phyloP scores from a whole-genome alignment of 2,113 vertebrate species.

The Danionella cerebrum region DNA sequence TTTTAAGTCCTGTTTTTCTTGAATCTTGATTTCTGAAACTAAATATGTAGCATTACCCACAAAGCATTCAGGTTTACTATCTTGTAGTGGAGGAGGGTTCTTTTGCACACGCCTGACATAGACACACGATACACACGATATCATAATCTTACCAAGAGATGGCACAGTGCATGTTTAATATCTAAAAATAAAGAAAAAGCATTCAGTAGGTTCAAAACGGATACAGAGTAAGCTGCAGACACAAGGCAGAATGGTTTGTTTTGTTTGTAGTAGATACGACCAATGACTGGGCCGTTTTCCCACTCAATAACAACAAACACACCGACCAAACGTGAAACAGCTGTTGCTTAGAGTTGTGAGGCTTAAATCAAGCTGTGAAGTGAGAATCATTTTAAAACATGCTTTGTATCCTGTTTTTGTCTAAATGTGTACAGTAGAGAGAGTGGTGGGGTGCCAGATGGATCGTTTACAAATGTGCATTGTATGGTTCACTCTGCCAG shows the following conservation, averaged over 20 bases:
- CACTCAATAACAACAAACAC: slow-evolving; percentile 39
- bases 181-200: background rate
- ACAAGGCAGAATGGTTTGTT: slow-evolving; percentile 56
- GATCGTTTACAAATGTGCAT: slow-evolving; percentile 19
- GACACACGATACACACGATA: slow-evolving; percentile 49
- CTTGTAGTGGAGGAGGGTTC: slow-evolving; percentile 61
- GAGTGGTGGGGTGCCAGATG: slow-evolving; percentile 11
- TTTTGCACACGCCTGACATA: slow-evolving; percentile 75
- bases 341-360: slow-evolving; percentile 55
- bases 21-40: slow-evolving; percentile 22
- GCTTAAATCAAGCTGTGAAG: slow-evolving; percentile 55
- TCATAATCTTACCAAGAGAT: slow-evolving; percentile 37
- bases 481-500: slow-evolving; percentile 1
- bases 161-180: slow-evolving; percentile 41
- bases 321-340: slow-evolving; percentile 59
- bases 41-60: slow-evolving; percentile 90
- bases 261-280: slow-evolving; percentile 59
- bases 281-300: slow-evolving; percentile 61
- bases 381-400: slow-evolving; percentile 5
- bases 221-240: slow-evolving; percentile 46
- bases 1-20: slow-evolving; percentile 57
- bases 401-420: slow-evolving; percentile 1
- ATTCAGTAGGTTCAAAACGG: slow-evolving; percentile 57
- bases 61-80: slow-evolving; percentile 78
- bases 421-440: slow-evolving; percentile 17